phyloP scores from a whole-genome alignment of 2,888 invertebrate species.

The Amiota mariae region DNA sequence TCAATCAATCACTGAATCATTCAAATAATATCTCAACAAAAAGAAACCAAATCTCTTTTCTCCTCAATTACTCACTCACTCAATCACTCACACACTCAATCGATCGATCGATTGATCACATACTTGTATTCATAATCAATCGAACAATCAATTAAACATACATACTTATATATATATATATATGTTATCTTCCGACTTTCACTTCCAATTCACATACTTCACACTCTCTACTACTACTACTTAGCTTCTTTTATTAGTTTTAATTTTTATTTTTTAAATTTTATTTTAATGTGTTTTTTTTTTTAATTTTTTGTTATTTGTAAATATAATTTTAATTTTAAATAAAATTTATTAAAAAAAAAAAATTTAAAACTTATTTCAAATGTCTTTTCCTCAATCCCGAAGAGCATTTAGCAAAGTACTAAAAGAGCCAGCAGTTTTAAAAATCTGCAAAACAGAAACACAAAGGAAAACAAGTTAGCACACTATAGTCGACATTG shows the following conservation, averaged over 20 bases:
- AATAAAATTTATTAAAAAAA: slow-evolving; percentile 48
- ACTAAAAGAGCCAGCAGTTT: slow-evolving; percentile 50
- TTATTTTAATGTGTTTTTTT: slow-evolving; percentile 44
- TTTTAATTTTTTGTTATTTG: slow-evolving; percentile 58
- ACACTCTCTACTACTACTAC: background rate
- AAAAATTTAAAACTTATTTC: slow-evolving; percentile 39
- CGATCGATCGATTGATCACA: background rate
- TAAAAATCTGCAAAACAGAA: slow-evolving; percentile 43
- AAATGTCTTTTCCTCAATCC: no score
- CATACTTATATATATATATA: no score
- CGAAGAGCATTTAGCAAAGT: slow-evolving; percentile 43
- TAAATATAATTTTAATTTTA: slow-evolving; percentile 56
- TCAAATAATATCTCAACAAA: no score
- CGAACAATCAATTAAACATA: background rate
- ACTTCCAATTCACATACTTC: slow-evolving; percentile 13
- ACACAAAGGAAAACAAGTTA: background rate
- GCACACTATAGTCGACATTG: no score
- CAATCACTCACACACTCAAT: background rate
- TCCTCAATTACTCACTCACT: background rate
- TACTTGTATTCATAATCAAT: background rate
- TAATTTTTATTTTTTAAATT: slow-evolving; percentile 35
- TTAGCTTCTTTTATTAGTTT: background rate
- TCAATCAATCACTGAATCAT: no score
- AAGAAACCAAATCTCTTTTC: no score
- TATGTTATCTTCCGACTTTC: background rate